Base-by-base conservation (phyloP, 2,888 invertebrate species). In the Prenolepis imparis region DNA sequence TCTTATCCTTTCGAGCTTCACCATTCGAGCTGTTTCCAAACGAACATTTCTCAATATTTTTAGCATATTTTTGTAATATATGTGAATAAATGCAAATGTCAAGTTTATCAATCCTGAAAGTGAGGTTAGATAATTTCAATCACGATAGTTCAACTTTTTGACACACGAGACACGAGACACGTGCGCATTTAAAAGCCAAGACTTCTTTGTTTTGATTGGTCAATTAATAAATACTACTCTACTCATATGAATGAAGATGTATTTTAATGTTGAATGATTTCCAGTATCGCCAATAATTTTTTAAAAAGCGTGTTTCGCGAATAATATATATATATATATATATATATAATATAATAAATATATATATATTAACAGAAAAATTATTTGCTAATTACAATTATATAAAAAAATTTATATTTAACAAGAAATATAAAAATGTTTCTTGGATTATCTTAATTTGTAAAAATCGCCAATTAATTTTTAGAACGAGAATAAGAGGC, bases 1-100 rank as follows among this genome's bases (percentile, higher is more conserved):
- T 48, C 48, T 70, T 5, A 80, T 0, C 6, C 48, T 24, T 18
- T 48, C 59, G 15, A 4, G 18, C 11, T 48, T 48, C 1, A 24
- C 3, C 24, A n/a, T n/a, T 12, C 12, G 59, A 61, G 3, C 9
- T 21, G 18, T 48, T 61, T 44, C 44, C 24, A 3, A 72, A 48
- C 59, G 9, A 61, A 36, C 15, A 36, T 12, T 59, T 48, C 24
- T 59, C 3, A 80, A 72, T 80, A 61, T 44, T 72, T 72, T 72
- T 15, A 80, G 9, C 78, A 80, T 80, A 1, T 32, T 70, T 80
- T 1, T 28, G 28, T 28, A 36, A 36, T 36, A 36, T 28, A n/a
- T n/a, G n/a, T 28, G 4, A 48, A 61, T 48, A 61, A 44, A 70
- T 59, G n/a, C n/a, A 48, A 48, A n/a, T 52, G 52, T 55, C n/a